phyloP scores from a whole-genome alignment of 2,888 invertebrate species.

The Pardosa pseudoannulata region DNA sequence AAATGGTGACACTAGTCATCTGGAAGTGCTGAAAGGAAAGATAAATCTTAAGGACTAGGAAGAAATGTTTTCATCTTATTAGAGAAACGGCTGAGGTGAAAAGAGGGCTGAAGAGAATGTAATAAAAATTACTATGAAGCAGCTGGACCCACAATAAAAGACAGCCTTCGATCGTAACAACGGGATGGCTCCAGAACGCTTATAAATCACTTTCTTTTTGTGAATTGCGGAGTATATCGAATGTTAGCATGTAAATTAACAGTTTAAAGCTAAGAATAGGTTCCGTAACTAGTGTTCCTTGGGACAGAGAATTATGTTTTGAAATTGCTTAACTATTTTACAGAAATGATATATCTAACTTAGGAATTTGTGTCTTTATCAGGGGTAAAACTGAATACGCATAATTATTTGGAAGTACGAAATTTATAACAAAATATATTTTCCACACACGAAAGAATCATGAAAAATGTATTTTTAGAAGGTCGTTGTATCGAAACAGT shows the following conservation, averaged over 20 bases:
- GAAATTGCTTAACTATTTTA: too few relatives aligned
- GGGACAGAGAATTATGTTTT: too few relatives aligned
- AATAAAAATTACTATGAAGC: conserved; percentile 51
- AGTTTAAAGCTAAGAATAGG: too few relatives aligned
- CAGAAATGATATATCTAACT: too few relatives aligned
- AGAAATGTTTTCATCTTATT: conserved; percentile 65
- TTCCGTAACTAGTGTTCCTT: too few relatives aligned
- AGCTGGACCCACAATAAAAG: conserved; percentile 39
- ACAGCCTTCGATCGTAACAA: neutral
- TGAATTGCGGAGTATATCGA: neutral
- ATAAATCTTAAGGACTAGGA: conserved; percentile 25
- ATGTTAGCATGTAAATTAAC: neutral
- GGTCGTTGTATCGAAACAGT: too few relatives aligned
- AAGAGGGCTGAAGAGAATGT: conserved; percentile 18
- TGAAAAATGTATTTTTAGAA: too few relatives aligned
- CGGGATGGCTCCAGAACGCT: neutral
- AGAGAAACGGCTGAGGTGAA: conserved; percentile 23
- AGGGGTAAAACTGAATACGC: too few relatives aligned
- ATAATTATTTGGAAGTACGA: too few relatives aligned
- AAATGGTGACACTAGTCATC: conserved; percentile 33
- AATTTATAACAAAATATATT: too few relatives aligned
- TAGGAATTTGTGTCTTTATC: too few relatives aligned
- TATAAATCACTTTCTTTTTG: conserved; percentile 26
- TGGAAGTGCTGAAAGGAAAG: conserved; percentile 15
- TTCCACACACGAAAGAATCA: too few relatives aligned